These are phyloP conservation scores for Perizoma affinitatum DNA, from an alignment of 2,888 invertebrate species.

Conservation along the genomic window DNA sequence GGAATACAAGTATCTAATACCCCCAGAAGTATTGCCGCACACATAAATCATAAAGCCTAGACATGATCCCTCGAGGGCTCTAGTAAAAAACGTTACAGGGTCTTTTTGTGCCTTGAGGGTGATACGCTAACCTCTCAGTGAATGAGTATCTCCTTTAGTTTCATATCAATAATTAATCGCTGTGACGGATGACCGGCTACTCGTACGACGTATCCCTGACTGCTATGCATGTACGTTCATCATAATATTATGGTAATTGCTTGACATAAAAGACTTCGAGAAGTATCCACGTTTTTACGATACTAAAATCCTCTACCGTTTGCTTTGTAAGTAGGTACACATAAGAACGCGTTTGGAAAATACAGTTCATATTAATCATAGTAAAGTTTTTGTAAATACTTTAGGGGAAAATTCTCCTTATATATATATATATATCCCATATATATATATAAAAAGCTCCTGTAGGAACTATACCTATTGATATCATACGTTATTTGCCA, in stretches of 20 bases:
- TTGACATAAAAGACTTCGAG: background rate
- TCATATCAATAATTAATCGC: slow-evolving; percentile 64
- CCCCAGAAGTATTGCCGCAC: slow-evolving; percentile 16
- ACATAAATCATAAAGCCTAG: slow-evolving; percentile 23
- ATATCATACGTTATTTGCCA: too few species aligned
- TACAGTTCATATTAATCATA: too few species aligned
- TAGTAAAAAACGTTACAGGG: slow-evolving; percentile 24
- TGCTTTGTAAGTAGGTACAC: too few species aligned
- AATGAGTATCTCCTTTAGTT: slow-evolving; percentile 35
- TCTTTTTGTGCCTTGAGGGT: slow-evolving; percentile 24
- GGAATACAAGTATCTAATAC: background rate
- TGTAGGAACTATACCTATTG: too few species aligned
- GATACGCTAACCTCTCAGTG: slow-evolving; percentile 16
- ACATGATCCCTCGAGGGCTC: slow-evolving; percentile 20
- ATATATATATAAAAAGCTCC: too few species aligned
- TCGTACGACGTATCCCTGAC: slow-evolving; percentile 40
- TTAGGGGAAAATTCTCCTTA: too few species aligned
- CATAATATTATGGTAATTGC: slow-evolving; percentile 23
- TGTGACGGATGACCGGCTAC: slow-evolving; percentile 51
- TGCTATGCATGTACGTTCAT: slow-evolving; percentile 35
- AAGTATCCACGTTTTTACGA: too few species aligned
- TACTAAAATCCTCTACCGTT: too few species aligned
- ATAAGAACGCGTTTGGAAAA: too few species aligned
- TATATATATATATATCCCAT: too few species aligned
- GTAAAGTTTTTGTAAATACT: too few species aligned